Base-by-base conservation (phyloP, 2,888 invertebrate species). In the Nudaria mundana region DNA sequence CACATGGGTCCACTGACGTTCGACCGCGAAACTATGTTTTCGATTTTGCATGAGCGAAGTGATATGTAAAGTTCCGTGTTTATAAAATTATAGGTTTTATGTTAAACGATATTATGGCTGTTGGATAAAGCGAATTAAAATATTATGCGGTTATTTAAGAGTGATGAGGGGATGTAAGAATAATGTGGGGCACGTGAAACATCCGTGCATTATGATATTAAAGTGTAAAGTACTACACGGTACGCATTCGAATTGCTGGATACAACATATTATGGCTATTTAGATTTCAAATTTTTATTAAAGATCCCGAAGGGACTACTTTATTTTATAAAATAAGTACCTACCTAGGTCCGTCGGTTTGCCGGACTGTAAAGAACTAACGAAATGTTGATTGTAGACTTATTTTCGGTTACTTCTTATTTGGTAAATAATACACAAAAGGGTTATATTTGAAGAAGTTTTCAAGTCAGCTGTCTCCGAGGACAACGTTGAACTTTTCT, bases 1-100 rank as follows among this genome's bases (percentile, higher is more conserved):
- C 84, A 78, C 76, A 81, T 82, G 79, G 80, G 82, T 65, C 79
- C 77, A 66, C 71, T 57, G 71, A 70, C 72, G 69, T 73, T 75
- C 71, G 49, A 40, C 46, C 51, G 56, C 57, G 56, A 48, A 57
- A 63, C 58, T 56, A 52, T 64, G 52, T 63, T 66, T 64, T 48
- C 35, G 43, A 44, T 58, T 51, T 47, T 51, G 37, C 47, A 56
- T 59, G 56, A 49, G 41, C 40, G 35, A 45, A 42, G 50, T 42
- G 16, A 48, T 50, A 50, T 48, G 49, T 57, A 57, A 57, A 57
- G 40, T 37, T 31, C 26, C 55, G 41, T 44, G 43, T 47, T 45
- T 30, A 46, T 37, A 50, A 53, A 58, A 55, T 48, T 35, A 38
- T 30, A 13, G 37, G 5, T 20, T 37, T n/a, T 39, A 43, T 15